Base-by-base conservation (phyloP, 2,888 invertebrate species). In the Aphidoletes aphidimyza region DNA sequence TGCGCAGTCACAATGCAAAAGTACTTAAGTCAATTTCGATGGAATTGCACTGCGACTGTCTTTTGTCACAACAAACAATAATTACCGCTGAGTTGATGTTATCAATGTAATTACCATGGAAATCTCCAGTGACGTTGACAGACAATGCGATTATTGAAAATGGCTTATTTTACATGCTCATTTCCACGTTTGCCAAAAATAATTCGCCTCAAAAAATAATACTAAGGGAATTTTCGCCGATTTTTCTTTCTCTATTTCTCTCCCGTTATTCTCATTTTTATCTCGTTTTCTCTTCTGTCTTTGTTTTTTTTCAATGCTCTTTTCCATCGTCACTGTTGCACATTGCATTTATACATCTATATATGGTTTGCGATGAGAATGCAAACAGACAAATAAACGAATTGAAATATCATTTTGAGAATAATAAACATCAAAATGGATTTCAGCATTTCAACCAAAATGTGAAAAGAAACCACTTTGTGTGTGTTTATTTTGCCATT, bases 81-180 rank as follows among this genome's bases (percentile, higher is more conserved):
- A 54, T 54, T 54, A 26, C 22, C 26, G 22, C 1, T 26, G 22
- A 54, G 54, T n/a, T 22, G 26, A 42, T 42, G 42, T 42, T 42
- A 9, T 14, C 1, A 49, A 49, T 9, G 19, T 26, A 54, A 54
- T 54, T 54, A 26, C 26, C 26, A 47, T 47, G 8, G 22, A 22
- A 54, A 54, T 54, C 54, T 54, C 22, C 8, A 54, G 54, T 54
- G 54, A 54, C 54, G 54, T 54, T 54, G 54, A 54, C 22, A 54
- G 22, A n/a, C 54, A 54, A 8, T 54, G 19, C 54, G 26, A 47
- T 47, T 6, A 47, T 47, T 47, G 47, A 54, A 54, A 54, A 54
- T 54, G 2, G 54, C 26, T 54, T 54, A 22, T 54, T 54, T 54
- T 54, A 54, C 54, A 54, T 54, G 54, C 54, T 54, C 26, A 54